Evolutionary conservation across 2,888 invertebrate genomes (phyloP), one percentile per base, ranked within the genome.

Genomic region (Apotomis capreana): DNA sequence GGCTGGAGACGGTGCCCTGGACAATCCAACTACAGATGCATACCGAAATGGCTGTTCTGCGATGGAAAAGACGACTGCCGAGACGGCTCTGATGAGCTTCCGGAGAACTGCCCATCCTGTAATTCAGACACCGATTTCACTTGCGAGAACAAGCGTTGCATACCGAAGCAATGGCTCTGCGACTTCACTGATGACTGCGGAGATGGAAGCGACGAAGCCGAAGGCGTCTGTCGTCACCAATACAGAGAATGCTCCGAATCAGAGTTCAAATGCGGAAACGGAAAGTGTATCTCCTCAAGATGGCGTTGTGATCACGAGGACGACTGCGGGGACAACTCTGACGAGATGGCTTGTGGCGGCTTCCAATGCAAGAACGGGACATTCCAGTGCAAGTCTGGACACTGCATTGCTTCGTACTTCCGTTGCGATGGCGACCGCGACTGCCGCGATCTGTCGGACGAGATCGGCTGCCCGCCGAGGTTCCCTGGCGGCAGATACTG

Each of bases 131-230:
- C 97, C 3, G 99, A 99, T 83, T 99, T 98, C 91, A 96, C 97
- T 76, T 99, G 99, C 87, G 95, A 95, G 74, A 99, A 99, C 86
- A 97, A 97, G 79, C 94, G 97, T 69, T 98, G 98, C 85, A 96
- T 98, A 80, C 97, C 97, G 1, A 96, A 95, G 79, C 97, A 98
- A 83, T 99, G 98, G 98, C 95, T 96, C 79, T 99, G 99, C 85
- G 99, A 99, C 85, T 98, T 98, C 87, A 98, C 99, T 44, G 98
- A 99, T 82, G 99, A 99, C 85, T 99, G 99, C 82, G 97, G 98
- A 0, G 99, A 99, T 86, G 97, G 97, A 58, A 97, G 97, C 68
- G 99, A 99, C 85, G 98, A 98, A 87, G 91, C 95, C 0, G 97
- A 97, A 78, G 91, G 95, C 0, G 92, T 97, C 49, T 99, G 99